phyloP scores from a whole-genome alignment of 2,888 invertebrate genomes.

The Catocala nupta region DNA sequence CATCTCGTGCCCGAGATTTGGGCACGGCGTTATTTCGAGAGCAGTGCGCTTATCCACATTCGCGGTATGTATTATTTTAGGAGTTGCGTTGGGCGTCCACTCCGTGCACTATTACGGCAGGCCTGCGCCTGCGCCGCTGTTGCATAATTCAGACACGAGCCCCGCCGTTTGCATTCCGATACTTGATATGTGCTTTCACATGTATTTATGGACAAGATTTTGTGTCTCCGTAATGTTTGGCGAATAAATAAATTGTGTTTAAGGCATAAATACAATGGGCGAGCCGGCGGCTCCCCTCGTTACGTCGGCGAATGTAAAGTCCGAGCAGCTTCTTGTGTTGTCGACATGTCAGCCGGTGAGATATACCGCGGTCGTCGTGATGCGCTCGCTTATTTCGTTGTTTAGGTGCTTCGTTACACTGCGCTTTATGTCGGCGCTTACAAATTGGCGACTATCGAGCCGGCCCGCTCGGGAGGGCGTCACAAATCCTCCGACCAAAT shows the following conservation, averaged over 20 bases:
- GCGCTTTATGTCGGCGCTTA: constrained; percentile 81
- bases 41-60: constrained; percentile 52
- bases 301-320: constrained; percentile 86
- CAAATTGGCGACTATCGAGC: constrained; percentile 78
- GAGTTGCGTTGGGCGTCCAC: constrained; percentile 69
- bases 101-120: constrained; percentile 81
- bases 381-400: constrained; percentile 70
- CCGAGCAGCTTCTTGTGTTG: constrained; percentile 78
- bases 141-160: constrained; percentile 86
- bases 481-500: constrained; percentile 68
- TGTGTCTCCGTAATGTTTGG: constrained; percentile 87
- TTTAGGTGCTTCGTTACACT: constrained; percentile 84
- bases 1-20: constrained; percentile 47
- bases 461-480: constrained; percentile 66
- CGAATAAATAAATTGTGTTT: constrained; percentile 86
- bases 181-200: constrained; percentile 87
- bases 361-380: constrained; percentile 75
- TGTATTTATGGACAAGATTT: constrained; percentile 88
- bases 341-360: constrained; percentile 80
- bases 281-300: constrained; percentile 82
- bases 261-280: constrained; percentile 86
- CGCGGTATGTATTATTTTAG: constrained; percentile 76
- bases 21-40: constrained; percentile 62
- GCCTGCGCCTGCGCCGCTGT: constrained; percentile 76
- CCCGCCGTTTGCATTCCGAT: constrained; percentile 86